phyloP scores from a whole-genome alignment of 2,888 invertebrate species.

The Ectemnius lituratus region DNA sequence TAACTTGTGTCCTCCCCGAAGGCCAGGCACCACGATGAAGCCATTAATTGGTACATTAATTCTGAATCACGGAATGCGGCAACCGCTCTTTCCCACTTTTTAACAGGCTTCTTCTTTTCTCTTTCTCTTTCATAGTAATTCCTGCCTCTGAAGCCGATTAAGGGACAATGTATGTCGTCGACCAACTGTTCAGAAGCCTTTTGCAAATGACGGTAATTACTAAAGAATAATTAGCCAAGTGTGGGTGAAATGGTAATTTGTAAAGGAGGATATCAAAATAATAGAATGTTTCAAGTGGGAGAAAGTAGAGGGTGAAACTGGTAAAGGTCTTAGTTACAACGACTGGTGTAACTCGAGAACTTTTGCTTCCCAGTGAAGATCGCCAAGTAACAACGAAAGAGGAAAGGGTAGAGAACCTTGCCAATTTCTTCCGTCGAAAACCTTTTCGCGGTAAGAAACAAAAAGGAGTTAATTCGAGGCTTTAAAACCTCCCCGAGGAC shows the following conservation, averaged over 20 bases:
- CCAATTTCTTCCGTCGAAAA: conserved; percentile 56
- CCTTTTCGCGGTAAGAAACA: conserved; percentile 44
- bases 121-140: neutral
- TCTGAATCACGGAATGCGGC: conserved; percentile 38
- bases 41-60: conserved; percentile 59
- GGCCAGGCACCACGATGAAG: conserved; percentile 44
- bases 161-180: conserved; percentile 26
- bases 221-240: neutral
- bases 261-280: neutral
- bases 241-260: neutral
- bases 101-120: neutral
- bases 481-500: conserved; percentile 60
- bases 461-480: conserved; percentile 67
- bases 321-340: conserved; percentile 41
- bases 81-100: neutral
- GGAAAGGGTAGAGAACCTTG: conserved; percentile 1
- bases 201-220: neutral
- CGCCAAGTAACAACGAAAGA: neutral
- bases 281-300: neutral
- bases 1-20: conserved; percentile 44
- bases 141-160: conserved; percentile 31
- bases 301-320: conserved; percentile 30
- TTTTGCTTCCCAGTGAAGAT: neutral
- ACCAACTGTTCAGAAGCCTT: neutral
- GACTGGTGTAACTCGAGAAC: conserved; percentile 35